These are phyloP conservation scores for Lutraria lutraria DNA, from an alignment of 2,888 invertebrate genomes.

Conservation along the genomic window DNA sequence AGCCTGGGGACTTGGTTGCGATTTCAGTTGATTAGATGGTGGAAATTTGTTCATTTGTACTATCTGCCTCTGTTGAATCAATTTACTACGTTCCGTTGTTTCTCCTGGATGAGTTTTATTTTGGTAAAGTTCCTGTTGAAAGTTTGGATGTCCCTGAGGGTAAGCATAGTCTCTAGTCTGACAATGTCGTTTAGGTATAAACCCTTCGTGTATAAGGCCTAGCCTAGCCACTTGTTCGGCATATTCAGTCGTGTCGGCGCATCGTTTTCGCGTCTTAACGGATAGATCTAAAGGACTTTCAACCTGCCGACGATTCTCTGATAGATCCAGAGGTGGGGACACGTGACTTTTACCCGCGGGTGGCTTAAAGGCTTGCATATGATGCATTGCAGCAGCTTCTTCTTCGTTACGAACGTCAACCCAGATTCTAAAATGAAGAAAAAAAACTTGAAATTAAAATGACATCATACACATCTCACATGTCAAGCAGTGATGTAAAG, in stretches of 20 bases:
- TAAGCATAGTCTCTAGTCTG: conserved; percentile 43
- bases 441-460: background rate
- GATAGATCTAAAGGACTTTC: conserved; percentile 79
- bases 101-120: conserved; percentile 21
- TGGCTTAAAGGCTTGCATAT: conserved; percentile 42
- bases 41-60: conserved; percentile 28
- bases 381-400: conserved; percentile 44
- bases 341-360: conserved; percentile 37
- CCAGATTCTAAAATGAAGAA: conserved; percentile 59
- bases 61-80: conserved; percentile 28
- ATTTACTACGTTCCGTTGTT: conserved; percentile 18
- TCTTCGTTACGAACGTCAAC: conserved; percentile 60
- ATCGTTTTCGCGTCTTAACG: conserved; percentile 75
- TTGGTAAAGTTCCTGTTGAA: conserved; percentile 21
- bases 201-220: conserved; percentile 32
- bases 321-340: conserved; percentile 72
- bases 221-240: conserved; percentile 41
- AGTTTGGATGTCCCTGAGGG: conserved; percentile 52
- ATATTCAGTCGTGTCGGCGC: conserved; percentile 72
- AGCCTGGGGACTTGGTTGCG: conserved; percentile 38
- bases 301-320: conserved; percentile 64
- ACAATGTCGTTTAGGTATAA: conserved; percentile 55
- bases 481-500: too few species aligned
- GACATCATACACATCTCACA: too few species aligned
- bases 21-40: background rate